Evolutionary conservation across 2,797 vertebrate genomes (phyloP).

Genomic region (Oophaga sylvatica): DNA sequence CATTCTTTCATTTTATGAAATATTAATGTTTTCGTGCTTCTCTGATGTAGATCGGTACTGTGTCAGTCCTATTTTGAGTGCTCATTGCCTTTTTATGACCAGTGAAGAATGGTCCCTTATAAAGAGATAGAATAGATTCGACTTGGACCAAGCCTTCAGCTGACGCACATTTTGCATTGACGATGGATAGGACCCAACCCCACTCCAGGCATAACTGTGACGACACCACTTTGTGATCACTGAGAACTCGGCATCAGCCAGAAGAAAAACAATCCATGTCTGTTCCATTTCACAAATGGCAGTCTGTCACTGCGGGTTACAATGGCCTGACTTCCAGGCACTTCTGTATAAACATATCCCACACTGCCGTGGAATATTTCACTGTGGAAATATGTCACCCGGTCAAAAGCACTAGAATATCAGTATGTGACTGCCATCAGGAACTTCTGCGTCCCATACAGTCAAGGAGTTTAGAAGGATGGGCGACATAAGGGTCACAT

Average conservation of each 20-base stretch:
- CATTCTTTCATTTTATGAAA: neutral
- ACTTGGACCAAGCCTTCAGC: neutral
- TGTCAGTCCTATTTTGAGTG: neutral
- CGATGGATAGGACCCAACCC: too few relatives aligned
- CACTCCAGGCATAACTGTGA: slow-evolving; percentile 7
- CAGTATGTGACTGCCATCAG: too few relatives aligned
- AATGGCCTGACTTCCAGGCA: neutral
- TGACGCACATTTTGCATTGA: slow-evolving; percentile 11
- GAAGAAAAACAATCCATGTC: neutral
- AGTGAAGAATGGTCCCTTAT: neutral
- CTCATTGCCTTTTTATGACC: neutral
- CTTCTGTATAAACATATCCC: neutral
- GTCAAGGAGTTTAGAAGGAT: too few relatives aligned
- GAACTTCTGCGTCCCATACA: too few relatives aligned
- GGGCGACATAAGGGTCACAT: too few relatives aligned
- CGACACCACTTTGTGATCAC: neutral
- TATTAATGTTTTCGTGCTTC: neutral
- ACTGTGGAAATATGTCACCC: neutral
- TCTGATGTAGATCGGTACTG: neutral
- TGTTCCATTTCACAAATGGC: neutral
- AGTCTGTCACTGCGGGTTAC: neutral
- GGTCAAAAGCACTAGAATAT: neutral
- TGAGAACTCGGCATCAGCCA: neutral
- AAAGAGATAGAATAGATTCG: neutral
- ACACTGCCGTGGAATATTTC: neutral